Percentiles rank a stretch among this genome's conserved stretches.
Evolutionary conservation across 2,797 vertebrate species (phyloP).

Genomic region (Notolabrus celidotus): DNA sequence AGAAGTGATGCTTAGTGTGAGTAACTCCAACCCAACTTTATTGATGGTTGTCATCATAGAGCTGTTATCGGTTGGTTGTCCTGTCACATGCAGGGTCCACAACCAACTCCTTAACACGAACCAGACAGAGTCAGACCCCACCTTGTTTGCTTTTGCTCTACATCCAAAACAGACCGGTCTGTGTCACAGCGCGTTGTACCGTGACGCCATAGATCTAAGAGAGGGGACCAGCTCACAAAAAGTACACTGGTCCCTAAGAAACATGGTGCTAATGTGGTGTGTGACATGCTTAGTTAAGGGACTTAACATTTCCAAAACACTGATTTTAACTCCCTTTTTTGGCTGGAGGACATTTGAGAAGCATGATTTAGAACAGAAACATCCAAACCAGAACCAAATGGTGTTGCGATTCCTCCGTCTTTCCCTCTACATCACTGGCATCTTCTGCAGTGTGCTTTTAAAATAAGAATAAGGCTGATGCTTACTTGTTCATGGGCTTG

Average conservation of each 20-base stretch:
- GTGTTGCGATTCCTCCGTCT: background rate
- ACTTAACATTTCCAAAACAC: constrained; percentile 72
- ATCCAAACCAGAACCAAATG: constrained; percentile 73
- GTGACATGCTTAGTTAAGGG: constrained; percentile 74
- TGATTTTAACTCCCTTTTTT: constrained; percentile 56
- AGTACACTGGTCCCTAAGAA: constrained; percentile 65
- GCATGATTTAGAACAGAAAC: constrained; percentile 45
- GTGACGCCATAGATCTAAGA: constrained; percentile 76
- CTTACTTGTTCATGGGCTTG: constrained; percentile 21
- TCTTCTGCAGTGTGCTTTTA: constrained; percentile 21
- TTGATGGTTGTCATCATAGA: constrained; percentile 16
- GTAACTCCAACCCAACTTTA: constrained; percentile 7
- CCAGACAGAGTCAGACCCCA: constrained; percentile 61
- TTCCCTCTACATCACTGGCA: background rate
- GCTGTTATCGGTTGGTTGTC: constrained; percentile 8
- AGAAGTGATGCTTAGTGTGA: background rate
- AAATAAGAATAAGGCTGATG: constrained; percentile 32
- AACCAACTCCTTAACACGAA: constrained; percentile 54
- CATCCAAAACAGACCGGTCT: constrained; percentile 72
- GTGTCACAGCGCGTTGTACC: constrained; percentile 77
- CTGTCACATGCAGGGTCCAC: constrained; percentile 34
- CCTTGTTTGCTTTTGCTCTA: constrained; percentile 77
- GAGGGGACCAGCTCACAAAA: constrained; percentile 48
- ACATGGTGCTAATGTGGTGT: constrained; percentile 72
- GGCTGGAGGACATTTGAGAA: constrained; percentile 60